Evolutionary conservation across 2,797 vertebrate genomes (phyloP).

Genomic region (Chrysocyon brachyurus): DNA sequence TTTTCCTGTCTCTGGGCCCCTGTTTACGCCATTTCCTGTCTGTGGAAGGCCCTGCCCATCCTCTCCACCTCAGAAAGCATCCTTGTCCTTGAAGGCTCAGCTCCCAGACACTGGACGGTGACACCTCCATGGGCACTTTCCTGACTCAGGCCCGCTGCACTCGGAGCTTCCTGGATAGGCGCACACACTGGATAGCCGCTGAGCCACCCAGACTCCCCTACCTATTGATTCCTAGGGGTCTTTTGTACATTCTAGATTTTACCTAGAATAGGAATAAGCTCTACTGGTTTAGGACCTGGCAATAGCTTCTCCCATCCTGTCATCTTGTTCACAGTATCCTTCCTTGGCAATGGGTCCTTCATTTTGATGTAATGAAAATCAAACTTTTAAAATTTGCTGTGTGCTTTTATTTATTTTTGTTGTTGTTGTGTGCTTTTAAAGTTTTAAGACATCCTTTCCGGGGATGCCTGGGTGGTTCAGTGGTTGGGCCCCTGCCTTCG

Average conservation of each 20-base stretch:
- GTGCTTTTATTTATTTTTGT: neutral
- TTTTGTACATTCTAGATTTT: neutral
- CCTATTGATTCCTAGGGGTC: neutral
- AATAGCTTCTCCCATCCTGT: neutral
- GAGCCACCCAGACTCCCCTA: too few relatives aligned
- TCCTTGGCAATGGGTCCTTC: neutral
- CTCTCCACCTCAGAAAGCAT: conserved; percentile 18
- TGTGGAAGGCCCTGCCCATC: conserved; percentile 58
- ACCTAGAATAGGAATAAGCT: neutral
- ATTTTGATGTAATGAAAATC: neutral
- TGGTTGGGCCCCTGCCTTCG: too few relatives aligned
- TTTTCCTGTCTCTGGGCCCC: neutral
- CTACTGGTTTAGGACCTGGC: neutral
- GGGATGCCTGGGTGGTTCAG: too few relatives aligned
- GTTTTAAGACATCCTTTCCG: neutral
- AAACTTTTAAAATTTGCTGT: neutral
- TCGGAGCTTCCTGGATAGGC: neutral
- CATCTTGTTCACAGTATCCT: neutral
- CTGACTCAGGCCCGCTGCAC: too few relatives aligned
- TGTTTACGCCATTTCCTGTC: neutral
- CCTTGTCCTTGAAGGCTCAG: neutral
- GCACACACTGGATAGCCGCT: too few relatives aligned
- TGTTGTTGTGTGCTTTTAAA: neutral
- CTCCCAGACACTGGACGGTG: neutral
- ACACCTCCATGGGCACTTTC: rapidly evolving